Base-by-base conservation (phyloP, 2,113 vertebrate species). In the Rhipidura dahli region DNA sequence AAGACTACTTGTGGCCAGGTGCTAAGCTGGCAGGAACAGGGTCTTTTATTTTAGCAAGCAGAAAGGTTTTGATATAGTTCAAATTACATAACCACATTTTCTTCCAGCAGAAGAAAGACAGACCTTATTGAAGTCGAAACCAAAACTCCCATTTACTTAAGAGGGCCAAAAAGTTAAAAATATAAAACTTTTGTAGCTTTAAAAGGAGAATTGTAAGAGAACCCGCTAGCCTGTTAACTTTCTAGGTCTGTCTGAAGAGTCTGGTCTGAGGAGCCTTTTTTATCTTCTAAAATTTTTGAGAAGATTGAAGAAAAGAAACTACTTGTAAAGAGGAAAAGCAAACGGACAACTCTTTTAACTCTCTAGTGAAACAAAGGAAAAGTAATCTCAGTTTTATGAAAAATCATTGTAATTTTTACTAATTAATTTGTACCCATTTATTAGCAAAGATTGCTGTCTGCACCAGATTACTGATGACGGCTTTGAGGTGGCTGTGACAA, bases 141-240 rank as follows among this genome's bases (percentile, higher is more conserved):
- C 79, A 89, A 92, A 97, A 78, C 90, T 80, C 59, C 66, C 68
- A 71, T 80, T 94, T 89, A 92, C 85, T 94, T 90, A 44, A 88
- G 92, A 94, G 35, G 54, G 26, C 4, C 71, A 69, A 51, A 61
- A 94, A 93, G 88, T 94, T 73, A 59, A 78, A 92, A 77, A 61
- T 13, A 42, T 50, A 23, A 47, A 93, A 54, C 82, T 87, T 96
- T 26, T 2, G 3, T 40, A 49, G 20, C 45, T 94, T 71, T 39
- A 87, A 70, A 92, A 85, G 23, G 20, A 70, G 49, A 84, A 45
- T 23, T 28, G 24, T 42, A 80, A 76, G 78, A 89, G 42, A 53
- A 10, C 8, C 50, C 54, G 54, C 4, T 72, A 56, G 12, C 51
- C 22, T 31, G 37, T 63, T 93, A 24, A 39, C 91, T 93, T 65